Conservation (phyloP, 2,113 vertebrate species). For the Passer montanus region DNA sequence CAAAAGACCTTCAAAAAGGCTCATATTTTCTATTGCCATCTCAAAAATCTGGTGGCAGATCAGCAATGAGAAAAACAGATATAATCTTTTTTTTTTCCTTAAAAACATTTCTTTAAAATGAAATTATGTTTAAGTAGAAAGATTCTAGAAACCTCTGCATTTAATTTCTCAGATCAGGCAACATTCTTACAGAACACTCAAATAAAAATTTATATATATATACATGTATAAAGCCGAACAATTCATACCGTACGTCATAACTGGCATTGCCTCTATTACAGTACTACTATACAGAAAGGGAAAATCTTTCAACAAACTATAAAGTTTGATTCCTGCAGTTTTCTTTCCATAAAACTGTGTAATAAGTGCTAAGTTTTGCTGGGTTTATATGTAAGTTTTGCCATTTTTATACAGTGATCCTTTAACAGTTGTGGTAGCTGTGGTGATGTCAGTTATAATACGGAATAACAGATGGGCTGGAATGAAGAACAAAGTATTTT, state of each 20-base stretch:
- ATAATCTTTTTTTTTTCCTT: not conserved
- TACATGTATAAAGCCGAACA: not conserved
- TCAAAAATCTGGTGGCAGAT: not conserved
- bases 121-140: not conserved
- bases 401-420: constrained; percentile 43
- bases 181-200: not conserved
- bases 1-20: not conserved
- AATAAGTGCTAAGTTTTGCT: constrained; percentile 32
- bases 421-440: constrained; percentile 40
- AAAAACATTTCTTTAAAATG: not conserved
- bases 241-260: not conserved
- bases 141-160: not conserved
- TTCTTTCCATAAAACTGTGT: constrained; percentile 41
- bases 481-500: constrained; percentile 56
- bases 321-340: constrained; percentile 54
- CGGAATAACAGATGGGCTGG: constrained; percentile 39
- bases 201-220: constrained; percentile 12
- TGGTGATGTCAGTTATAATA: constrained; percentile 43
- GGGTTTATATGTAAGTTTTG: constrained; percentile 25
- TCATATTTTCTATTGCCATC: not conserved
- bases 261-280: constrained; percentile 24
- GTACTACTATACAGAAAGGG: not conserved
- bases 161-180: constrained; percentile 7
- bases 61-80: not conserved
- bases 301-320: constrained; percentile 49